These are phyloP conservation scores for Ambastaia sidthimunki DNA, from an alignment of 2,797 vertebrate species.

Conservation along the genomic window DNA sequence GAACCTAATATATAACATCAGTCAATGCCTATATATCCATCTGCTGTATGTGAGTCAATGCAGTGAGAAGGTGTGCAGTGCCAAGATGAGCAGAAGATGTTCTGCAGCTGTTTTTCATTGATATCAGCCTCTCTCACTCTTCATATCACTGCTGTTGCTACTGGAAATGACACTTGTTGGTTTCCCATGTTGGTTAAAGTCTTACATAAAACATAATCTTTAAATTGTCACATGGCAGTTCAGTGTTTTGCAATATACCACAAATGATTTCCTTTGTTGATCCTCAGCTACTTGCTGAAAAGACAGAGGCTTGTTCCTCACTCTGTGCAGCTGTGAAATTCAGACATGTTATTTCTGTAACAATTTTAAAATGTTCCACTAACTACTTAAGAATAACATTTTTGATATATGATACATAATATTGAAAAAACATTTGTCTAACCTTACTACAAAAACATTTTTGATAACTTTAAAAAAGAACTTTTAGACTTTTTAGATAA, in stretches of 20 bases:
- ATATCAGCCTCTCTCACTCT: conserved; percentile 58
- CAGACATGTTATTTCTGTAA: too few relatives aligned
- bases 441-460: too few relatives aligned
- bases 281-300: conserved; percentile 51
- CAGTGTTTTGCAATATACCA: not conserved
- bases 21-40: conserved; percentile 31
- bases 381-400: too few relatives aligned
- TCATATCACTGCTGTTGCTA: conserved; percentile 63
- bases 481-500: too few relatives aligned
- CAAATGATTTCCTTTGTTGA: conserved; percentile 22
- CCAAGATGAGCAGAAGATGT: conserved; percentile 68
- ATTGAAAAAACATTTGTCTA: too few relatives aligned
- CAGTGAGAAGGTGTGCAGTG: conserved; percentile 54
- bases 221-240: conserved; percentile 8
- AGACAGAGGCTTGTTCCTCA: conserved; percentile 48
- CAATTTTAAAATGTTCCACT: too few relatives aligned
- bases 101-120: conserved; percentile 71
- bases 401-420: too few relatives aligned
- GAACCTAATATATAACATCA: conserved; percentile 36
- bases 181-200: not conserved
- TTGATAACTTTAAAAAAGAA: too few relatives aligned
- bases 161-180: conserved; percentile 49
- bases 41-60: conserved; percentile 15
- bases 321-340: conserved; percentile 4
- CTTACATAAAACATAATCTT: not conserved